Evolutionary conservation across 2,888 invertebrate species (phyloP).

Genomic region (Orthosia gothica): DNA sequence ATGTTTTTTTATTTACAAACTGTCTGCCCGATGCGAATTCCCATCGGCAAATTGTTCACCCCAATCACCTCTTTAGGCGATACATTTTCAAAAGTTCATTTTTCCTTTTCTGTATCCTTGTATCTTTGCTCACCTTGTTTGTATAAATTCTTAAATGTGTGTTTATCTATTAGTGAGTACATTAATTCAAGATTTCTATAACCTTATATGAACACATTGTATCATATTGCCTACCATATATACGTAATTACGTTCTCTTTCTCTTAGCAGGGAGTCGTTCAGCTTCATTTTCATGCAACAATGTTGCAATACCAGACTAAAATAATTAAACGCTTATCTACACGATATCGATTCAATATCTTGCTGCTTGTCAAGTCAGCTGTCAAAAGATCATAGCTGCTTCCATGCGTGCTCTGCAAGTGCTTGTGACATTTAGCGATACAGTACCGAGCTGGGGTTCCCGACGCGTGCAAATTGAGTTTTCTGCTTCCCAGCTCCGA

Average conservation of each 20-base stretch:
- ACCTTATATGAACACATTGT: no score
- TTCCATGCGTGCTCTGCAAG: constrained; percentile 69
- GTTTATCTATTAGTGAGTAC: no score
- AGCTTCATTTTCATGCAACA: not conserved
- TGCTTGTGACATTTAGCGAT: constrained; percentile 84
- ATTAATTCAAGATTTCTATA: no score
- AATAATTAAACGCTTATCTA: constrained; percentile 33
- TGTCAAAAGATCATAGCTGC: constrained; percentile 68
- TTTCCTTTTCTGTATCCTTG: no score
- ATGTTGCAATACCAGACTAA: not conserved
- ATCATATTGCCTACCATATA: no score
- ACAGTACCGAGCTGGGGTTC: constrained; percentile 74
- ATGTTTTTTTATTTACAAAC: not conserved
- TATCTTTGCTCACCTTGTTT: no score
- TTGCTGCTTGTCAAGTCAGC: constrained; percentile 61
- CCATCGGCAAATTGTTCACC: no score
- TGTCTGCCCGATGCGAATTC: not conserved
- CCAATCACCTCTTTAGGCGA: no score
- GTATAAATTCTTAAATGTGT: no score
- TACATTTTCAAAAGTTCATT: no score
- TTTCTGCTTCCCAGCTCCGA: constrained; percentile 80
- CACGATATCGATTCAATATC: constrained; percentile 32
- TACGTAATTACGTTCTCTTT: no score
- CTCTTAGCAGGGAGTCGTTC: not conserved
- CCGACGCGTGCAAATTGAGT: constrained; percentile 85